Evolutionary conservation across 2,888 invertebrate genomes (phyloP), one percentile per base, ranked within the genome.

Genomic region (Parelbella ahira): DNA sequence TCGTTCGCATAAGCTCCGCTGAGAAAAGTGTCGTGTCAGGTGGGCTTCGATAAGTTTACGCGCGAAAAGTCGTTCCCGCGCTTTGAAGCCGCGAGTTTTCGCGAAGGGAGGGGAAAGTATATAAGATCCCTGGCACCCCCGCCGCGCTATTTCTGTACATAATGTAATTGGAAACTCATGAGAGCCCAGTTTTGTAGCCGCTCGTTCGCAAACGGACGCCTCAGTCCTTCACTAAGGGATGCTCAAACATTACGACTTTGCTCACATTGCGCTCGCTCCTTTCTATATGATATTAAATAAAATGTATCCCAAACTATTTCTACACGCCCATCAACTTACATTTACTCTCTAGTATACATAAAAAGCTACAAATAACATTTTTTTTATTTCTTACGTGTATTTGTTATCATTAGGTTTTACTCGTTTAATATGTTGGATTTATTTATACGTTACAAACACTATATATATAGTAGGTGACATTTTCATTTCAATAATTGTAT

Each of bases 31-130:
- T 58, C 55, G 53, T 58, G 51, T 60, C 60, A 61, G 61, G 55
- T 56, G 54, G 60, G 61, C 65, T 51, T 69, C 64, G 68, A 77
- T 77, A 79, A 82, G 74, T 83, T 83, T 83, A 61, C 72, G 80
- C 79, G 78, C 67, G 77, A 78, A 81, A 81, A 75, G 70, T 78
- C 80, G 73, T 81, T 82, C 79, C 78, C 82, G 82, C 81, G 79
- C 76, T 80, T 81, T 79, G 77, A 71, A 72, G 68, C 64, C 65
- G 64, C 58, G 72, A 72, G 71, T 75, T 78, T 78, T 67, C 71
- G 63, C 62, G 63, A 55, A 54, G 63, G 65, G 62, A 60, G 58
- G 63, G 64, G 56, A 57, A 63, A 61, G 64, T 71, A 70, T 61
- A 67, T 70, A 34, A 68, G 63, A 50, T 57, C 54, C 60, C 56